phyloP scores from a whole-genome alignment of 2,888 invertebrate species.

The Pristionchus arcanus region DNA sequence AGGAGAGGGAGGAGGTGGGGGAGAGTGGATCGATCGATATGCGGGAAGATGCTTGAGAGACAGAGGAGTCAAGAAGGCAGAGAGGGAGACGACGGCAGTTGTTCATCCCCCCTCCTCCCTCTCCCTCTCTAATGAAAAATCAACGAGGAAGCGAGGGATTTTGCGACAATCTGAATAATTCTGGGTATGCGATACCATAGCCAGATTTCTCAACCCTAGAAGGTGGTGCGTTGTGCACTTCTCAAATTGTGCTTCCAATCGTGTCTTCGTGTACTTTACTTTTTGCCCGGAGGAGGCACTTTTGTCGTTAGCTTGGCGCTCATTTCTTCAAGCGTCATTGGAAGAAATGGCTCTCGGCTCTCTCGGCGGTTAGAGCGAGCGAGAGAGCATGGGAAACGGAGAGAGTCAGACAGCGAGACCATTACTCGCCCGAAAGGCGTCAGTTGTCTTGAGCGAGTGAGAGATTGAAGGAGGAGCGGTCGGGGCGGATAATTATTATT shows the following conservation, averaged over 20 bases:
- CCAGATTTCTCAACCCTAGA: not conserved
- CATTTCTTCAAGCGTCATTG: not conserved
- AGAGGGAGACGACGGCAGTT: conserved; percentile 15
- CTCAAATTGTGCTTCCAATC: not conserved
- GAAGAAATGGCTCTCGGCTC: not conserved
- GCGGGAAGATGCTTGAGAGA: not conserved
- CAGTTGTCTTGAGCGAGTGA: conserved; percentile 2
- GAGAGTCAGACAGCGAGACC: not conserved
- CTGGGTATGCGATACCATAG: not conserved
- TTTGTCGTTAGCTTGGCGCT: conserved; percentile 1
- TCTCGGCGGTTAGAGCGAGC: not conserved
- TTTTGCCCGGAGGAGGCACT: not conserved
- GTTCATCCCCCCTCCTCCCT: conserved; percentile 5
- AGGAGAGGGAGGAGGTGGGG: conserved; percentile 15
- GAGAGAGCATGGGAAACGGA: not conserved
- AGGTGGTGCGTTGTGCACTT: not conserved
- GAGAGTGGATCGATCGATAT: conserved; percentile 33
- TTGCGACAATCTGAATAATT: not conserved
- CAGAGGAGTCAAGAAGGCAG: not conserved
- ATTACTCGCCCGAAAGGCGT: not conserved
- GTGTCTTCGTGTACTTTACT: not conserved
- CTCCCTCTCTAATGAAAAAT: not conserved
- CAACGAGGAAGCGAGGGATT: conserved; percentile 5
- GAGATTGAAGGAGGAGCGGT: conserved; percentile 29
- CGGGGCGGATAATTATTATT: conserved; percentile 19